A percentile compares a stretch with the other conserved stretches of the same genome.
Conservation (phyloP, 2,888 invertebrate species). For the Trichogramma dendrolimi region DNA sequence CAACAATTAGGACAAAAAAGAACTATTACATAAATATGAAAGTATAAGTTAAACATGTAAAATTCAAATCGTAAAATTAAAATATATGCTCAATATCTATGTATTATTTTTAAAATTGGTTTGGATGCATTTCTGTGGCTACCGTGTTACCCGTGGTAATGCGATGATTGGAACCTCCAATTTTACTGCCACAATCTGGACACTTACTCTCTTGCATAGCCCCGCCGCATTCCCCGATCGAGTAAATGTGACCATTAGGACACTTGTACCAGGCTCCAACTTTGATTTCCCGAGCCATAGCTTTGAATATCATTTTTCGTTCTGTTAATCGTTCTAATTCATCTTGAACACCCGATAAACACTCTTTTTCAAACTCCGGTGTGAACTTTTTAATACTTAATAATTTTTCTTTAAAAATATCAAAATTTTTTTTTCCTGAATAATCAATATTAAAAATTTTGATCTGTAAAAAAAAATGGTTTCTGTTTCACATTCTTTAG, state of each 20-base stretch:
- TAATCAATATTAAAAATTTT: background rate
- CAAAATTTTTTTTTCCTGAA: background rate
- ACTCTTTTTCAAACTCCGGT: background rate
- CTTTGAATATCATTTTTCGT: conserved; percentile 2
- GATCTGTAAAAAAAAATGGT: background rate
- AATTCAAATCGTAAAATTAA: too few relatives aligned
- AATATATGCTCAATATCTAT: too few relatives aligned
- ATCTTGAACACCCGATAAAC: background rate
- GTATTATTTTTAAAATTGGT: too few relatives aligned
- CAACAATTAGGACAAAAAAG: too few relatives aligned
- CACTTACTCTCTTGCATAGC: conserved; percentile 9
- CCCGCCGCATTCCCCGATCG: conserved; percentile 8
- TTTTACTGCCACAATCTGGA: background rate
- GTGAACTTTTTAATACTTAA: background rate
- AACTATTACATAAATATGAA: too few relatives aligned
- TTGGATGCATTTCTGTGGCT: conserved; percentile 3
- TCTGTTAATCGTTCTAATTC: background rate
- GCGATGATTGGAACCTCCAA: conserved; percentile 3
- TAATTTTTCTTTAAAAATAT: background rate
- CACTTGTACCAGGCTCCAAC: conserved; percentile 12
- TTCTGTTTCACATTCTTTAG: background rate
- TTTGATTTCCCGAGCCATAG: background rate
- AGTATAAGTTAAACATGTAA: too few relatives aligned
- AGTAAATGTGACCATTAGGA: conserved; percentile 13
- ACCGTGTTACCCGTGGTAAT: background rate